Base-by-base conservation (phyloP, 2,888 invertebrate genomes). In the Seira ritae region DNA sequence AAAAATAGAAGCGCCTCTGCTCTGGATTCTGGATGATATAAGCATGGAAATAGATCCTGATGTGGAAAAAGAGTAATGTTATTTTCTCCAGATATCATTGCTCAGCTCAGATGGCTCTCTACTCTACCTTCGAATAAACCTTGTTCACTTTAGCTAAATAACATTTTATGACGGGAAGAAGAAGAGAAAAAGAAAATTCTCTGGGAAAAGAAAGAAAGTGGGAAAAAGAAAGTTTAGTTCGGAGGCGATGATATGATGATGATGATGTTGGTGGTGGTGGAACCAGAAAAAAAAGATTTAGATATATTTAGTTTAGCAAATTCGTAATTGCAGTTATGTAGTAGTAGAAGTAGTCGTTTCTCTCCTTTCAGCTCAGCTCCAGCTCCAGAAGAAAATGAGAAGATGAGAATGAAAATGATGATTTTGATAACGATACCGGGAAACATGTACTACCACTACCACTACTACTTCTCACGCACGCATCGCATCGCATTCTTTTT, bases 251-350 rank as follows among this genome's bases (percentile, higher is more conserved):
- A n/a, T n/a, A n/a, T n/a, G n/a, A n/a, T n/a, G 65, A 60, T 3
- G 19, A 60, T 60, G 15, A 8, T 15, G 60, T n/a, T 4, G 68
- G 19, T 31, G 55, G 22, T 71, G 1, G 23, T 1, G 23, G 23
- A 46, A 23, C 17, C n/a, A n/a, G 42, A 20, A 24, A n/a, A 17
- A 78, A 62, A 73, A 67, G 79, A 79, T 80, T 73, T 73, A 68
- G 79, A 73, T 73, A 73, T 67, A 17, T 66, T 65, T 37, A 20
- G 19, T 62, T 19, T 42, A 42, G 37, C 19, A 17, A 31, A 19
- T 19, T 66, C 50, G 31, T 80, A 80, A 80, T 80, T 80, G 68
- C 79, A 68, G 68, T n/a, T n/a, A n/a, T n/a, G n/a, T n/a, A n/a
- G n/a, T n/a, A n/a, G n/a, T n/a, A n/a, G n/a, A n/a, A n/a, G n/a